A percentile compares a stretch with the other conserved stretches of the same genome.
phyloP scores from a whole-genome alignment of 2,888 invertebrate genomes.

The Cryptus armator region DNA sequence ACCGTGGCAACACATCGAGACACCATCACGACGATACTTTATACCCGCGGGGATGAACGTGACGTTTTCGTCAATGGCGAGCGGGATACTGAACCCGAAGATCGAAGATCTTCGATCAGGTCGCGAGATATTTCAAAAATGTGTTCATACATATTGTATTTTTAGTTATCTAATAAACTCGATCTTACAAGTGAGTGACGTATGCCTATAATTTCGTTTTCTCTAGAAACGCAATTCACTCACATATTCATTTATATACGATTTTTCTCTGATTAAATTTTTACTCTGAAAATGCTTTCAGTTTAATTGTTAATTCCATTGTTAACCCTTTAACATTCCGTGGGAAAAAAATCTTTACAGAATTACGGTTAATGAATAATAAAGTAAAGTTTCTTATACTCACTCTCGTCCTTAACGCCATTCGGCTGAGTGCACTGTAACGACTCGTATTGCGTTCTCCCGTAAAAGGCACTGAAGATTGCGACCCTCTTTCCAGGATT shows the following conservation, averaged over 20 bases:
- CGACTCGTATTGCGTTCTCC: constrained; percentile 94
- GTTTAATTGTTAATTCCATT: neutral
- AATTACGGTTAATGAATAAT: constrained; percentile 7
- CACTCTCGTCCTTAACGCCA: constrained; percentile 95
- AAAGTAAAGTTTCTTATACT: constrained; percentile 84
- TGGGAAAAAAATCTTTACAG: neutral
- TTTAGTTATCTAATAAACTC: neutral
- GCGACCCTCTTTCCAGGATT: constrained; percentile 95
- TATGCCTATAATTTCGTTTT: too few species aligned
- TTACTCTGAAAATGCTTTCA: neutral
- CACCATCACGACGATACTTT: constrained; percentile 44
- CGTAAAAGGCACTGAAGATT: constrained; percentile 96
- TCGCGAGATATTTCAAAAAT: neutral
- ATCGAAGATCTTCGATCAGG: neutral
- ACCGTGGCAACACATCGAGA: constrained; percentile 41
- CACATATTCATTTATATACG: neutral
- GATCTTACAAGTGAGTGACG: too few species aligned
- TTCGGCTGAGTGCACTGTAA: constrained; percentile 94
- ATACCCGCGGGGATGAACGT: constrained; percentile 41
- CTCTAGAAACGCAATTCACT: too few species aligned
- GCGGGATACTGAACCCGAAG: neutral
- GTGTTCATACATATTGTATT: neutral
- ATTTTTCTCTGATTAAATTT: neutral
- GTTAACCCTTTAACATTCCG: neutral
- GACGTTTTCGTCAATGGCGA: constrained; percentile 35